Conservation (phyloP, 2,888 invertebrate species). For the Orchesella flavescens region DNA sequence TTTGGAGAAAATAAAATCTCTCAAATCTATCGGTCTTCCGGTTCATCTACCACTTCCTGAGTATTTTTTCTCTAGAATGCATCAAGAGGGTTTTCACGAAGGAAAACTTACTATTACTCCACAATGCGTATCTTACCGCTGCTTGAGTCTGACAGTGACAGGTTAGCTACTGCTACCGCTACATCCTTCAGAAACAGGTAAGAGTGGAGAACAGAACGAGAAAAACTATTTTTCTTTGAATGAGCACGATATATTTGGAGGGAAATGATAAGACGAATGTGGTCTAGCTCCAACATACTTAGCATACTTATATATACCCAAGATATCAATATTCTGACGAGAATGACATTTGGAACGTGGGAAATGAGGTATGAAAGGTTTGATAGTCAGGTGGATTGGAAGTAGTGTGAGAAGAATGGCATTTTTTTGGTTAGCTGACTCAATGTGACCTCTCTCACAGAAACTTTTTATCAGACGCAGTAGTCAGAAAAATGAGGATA, state of each 20-base stretch:
- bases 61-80: not conserved
- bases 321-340: constrained; percentile 53
- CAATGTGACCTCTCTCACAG: constrained; percentile 31
- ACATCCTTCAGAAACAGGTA: constrained; percentile 25
- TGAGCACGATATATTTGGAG: too few species aligned
- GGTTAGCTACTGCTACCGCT: not conserved
- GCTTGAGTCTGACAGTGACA: constrained; percentile 40
- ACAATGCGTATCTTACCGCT: constrained; percentile 9
- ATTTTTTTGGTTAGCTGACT: constrained; percentile 50
- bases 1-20: constrained; percentile 28
- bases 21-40: constrained; percentile 23
- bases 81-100: not conserved
- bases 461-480: too few species aligned
- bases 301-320: constrained; percentile 14
- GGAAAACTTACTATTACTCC: not conserved
- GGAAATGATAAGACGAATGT: constrained; percentile 13
- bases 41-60: constrained; percentile 4
- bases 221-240: constrained; percentile 13
- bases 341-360: constrained; percentile 60
- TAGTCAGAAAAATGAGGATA: constrained; percentile 11
- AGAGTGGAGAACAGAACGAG: not conserved
- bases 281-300: not conserved
- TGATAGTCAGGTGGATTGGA: constrained; percentile 58
- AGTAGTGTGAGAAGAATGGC: constrained; percentile 16
- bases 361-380: constrained; percentile 60